Evolutionary conservation across 2,113 vertebrate species (phyloP).

Genomic region (Oreochromis aureus): DNA sequence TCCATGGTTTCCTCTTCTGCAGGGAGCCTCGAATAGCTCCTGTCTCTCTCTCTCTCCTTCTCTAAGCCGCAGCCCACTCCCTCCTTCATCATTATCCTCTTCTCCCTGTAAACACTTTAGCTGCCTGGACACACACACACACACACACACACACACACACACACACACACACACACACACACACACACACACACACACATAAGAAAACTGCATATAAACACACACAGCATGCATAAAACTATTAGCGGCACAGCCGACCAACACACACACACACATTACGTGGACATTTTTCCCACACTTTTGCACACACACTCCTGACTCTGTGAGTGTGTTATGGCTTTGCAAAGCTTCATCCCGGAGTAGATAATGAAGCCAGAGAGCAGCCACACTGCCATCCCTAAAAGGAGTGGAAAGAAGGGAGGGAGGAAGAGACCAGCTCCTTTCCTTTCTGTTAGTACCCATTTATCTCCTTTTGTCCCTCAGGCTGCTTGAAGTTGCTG

Average conservation of each 20-base stretch:
- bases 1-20: background rate
- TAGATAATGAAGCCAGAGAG: background rate
- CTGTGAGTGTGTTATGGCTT: background rate
- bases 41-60: background rate
- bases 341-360: constrained; percentile 2
- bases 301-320: background rate
- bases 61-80: constrained; percentile 3
- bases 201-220: background rate
- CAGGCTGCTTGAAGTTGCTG: background rate
- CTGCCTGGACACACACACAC: background rate
- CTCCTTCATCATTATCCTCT: constrained; percentile 4
- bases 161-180: background rate
- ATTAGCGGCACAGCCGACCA: background rate
- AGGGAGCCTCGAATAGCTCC: background rate
- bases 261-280: background rate
- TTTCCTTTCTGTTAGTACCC: background rate
- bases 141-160: background rate
- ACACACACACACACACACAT: background rate
- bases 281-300: background rate
- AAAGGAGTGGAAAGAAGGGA: constrained; percentile 41
- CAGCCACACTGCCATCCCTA: constrained; percentile 11
- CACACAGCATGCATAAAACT: background rate
- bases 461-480: background rate
- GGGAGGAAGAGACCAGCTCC: background rate
- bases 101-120: constrained; percentile 15